Conservation (phyloP, 2,113 vertebrate genomes). For the Microtus pennsylvanicus region DNA sequence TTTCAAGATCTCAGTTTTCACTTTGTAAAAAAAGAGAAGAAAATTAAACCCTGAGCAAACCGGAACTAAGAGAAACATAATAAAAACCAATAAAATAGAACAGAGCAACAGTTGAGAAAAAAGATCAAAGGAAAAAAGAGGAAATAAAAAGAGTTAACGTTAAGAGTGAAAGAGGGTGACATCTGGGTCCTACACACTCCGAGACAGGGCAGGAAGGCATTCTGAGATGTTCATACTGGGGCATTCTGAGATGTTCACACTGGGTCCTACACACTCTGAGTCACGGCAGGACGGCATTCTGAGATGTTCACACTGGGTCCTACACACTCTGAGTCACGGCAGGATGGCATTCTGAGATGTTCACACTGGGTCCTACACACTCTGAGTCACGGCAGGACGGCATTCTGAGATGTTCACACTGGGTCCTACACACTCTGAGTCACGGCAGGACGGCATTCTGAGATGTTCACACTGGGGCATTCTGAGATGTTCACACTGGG, state of each 20-base stretch:
- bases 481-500: not conserved
- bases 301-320: no score
- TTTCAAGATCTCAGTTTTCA: not conserved
- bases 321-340: no score
- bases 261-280: no score
- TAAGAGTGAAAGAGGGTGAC: not conserved
- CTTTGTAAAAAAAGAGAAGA: not conserved
- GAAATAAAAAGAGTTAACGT: not conserved
- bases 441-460: no score
- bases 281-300: no score
- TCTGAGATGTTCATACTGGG: no score
- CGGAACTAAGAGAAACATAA: conserved; percentile 3
- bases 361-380: no score
- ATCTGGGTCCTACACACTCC: no score
- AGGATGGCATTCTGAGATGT: no score
- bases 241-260: no score
- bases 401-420: conserved; percentile 3
- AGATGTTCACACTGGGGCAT: not conserved
- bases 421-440: no score
- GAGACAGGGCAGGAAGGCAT: no score
- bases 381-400: not conserved
- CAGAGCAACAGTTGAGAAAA: not conserved
- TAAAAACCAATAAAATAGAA: conserved; percentile 22
- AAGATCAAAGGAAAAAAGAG: conserved; percentile 17
- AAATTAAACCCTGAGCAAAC: not conserved